Base-by-base conservation (phyloP, 2,797 vertebrate genomes). In the Cyprinodon diabolis region DNA sequence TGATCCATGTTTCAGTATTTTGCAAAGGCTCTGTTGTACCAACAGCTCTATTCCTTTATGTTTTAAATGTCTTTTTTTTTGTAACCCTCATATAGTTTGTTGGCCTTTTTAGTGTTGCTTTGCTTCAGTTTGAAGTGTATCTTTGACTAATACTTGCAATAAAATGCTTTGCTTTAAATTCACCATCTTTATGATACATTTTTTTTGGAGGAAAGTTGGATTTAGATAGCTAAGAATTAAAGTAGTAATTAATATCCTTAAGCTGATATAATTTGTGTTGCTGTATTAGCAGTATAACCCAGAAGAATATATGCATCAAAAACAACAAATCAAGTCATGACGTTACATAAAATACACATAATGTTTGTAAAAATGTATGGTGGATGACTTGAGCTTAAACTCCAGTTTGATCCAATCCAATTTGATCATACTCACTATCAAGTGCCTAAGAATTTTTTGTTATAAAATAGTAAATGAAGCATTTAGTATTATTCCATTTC, bases 141-240 rank as follows among this genome's bases (percentile, higher is more conserved):
- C 92, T 95, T 96, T 95, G 95, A 95, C 95, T 96, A 96, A 96
- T 96, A 95, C 94, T 95, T 95, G 96, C 96, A 96, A 96, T 96
- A 96, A 96, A 96, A 94, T 95, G 94, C 95, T 95, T 95, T 96
- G 95, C 95, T 96, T 94, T 94, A 94, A 76, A 68, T 60, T 40
- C 45, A 7, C 58, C 35, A 74, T 77, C 67, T 74, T 47, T 35
- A 40, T 75, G 68, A 68, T n/a, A 60, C 40, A 43, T 68, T 21
- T 68, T 51, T 62, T 56, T 71, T 15, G 5, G 15, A 40, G 15
- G 4, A 0, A 9, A 6, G 19, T 57, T 4, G 45, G 23, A 51
- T 3, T 54, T n/a, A 13, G 13, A 19, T n/a, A 21, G n/a, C 10
- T 35, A 6, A 52, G 19, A 52, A 21, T 30, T 30, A 30, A 51